Base-by-base conservation (phyloP, 1,140 invertebrate species). In the Callitettix versicolor region DNA sequence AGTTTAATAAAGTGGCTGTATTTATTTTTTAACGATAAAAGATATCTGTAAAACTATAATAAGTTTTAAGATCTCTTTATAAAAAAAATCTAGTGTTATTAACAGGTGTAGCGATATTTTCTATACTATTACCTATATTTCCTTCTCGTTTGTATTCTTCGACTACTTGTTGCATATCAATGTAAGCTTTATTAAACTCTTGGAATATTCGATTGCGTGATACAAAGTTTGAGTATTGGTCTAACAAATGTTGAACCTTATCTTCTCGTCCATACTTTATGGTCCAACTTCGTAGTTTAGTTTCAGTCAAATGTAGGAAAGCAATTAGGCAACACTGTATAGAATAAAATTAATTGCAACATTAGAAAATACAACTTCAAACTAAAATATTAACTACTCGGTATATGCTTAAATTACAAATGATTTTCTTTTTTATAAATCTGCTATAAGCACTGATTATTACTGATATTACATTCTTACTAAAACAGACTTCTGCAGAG, bases 171-270 rank as follows among this genome's bases (percentile, higher is more conserved):
- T 93, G 88, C 79, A 94, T 91, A 65, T 95, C 89, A 57, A 86
- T 73, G 65, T 85, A 93, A 17, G 90, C 89, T 74, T 89, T 90
- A 64, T 94, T 89, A 71, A 95, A 95, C 71, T 92, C 90, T 69
- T 94, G 87, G 73, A 95, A 93, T 62, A 96, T 88, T 68, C 89
- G 84, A 70, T 91, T 92, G 61, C 81, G 81, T 2, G 88, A 88
- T 12, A 95, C 91, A 73, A 92, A 94, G 74, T 88, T 90, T 60
- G 86, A 79, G 65, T 95, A 95, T 64, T 95, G 89, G 59, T 88
- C 83, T 60, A 95, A 70, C 68, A 94, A 79, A 58, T 82, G 81
- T 63, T 86, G 78, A 1, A 92, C 90, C 65, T 87, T 82, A 54
- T 91, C 82, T 63, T 91, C 81, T 9, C 76, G 73, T 15, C 90